Evolutionary conservation across 2,797 vertebrate genomes (phyloP), one percentile per base, ranked within the genome.

Genomic region (Leuciscus waleckii): DNA sequence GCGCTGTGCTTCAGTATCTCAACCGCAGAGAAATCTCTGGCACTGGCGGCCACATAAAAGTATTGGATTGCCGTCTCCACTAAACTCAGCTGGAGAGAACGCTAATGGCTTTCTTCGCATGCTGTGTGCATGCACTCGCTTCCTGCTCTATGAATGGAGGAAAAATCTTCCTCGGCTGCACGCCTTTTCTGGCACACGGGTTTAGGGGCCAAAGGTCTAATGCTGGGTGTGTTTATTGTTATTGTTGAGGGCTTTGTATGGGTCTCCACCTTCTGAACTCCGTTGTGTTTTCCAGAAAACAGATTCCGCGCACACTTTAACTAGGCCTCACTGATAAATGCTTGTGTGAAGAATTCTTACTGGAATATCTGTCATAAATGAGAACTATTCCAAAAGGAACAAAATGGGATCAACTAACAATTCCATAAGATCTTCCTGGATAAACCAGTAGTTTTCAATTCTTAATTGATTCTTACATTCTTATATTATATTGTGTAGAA

Each of bases 51-150:
- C 89, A 86, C 91, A 94, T 94, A 94, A 93, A 94, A 93, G 91
- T 91, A 93, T 94, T 92, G 82, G 88, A 92, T 94, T 93, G 87
- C 92, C 89, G 89, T 89, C 89, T 81, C 90, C 79, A 89, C 90
- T 92, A 91, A 92, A 92, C 92, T 92, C 90, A 91, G 90, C 90
- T 35, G 41, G 86, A 89, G 93, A 91, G 90, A 32, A 89, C 90
- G 68, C 88, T 92, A 92, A 93, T 94, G 90, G 87, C 89, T 91
- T 87, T 85, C 61, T 75, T 26, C 51, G 14, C 83, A 43, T 56
- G 84, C 80, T 88, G 83, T 75, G 68, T 86, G 61, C 68, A 37
- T 83, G 79, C 84, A 85, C 39, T 80, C 39, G 74, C 32, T 81
- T 87, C 61, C 74, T 37, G 37, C 43, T 10, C 71, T 51, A 67